Evolutionary conservation across 2,797 vertebrate species (phyloP), one percentile per base, ranked within the genome.

Genomic region (Neosilurus hyrtlii): DNA sequence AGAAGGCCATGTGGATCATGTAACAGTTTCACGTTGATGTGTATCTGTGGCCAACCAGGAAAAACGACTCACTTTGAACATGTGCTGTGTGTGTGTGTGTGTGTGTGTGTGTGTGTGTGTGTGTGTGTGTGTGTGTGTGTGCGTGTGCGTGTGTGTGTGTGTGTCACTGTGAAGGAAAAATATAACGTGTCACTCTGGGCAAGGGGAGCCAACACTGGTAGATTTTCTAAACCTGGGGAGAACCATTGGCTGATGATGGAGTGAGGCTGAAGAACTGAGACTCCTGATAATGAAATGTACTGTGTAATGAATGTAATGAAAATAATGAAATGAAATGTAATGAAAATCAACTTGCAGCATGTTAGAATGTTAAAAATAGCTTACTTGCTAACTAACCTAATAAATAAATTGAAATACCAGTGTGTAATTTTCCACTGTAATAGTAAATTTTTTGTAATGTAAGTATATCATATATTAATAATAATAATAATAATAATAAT

Each of bases 11-110:
- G 86, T 85, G 89, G 92, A 92, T 92, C 91, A 79, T 90, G 92
- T 93, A 91, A 92, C 91, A 88, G 84, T 87, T 90, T 92, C 79
- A 88, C 83, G 85, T 89, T 51, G 85, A 91, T 92, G 88, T 84
- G 79, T 89, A 89, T 91, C 87, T 88, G 88, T 63, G 80, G 83
- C 76, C 88, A 89, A 92, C 86, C 85, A 81, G 89, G 87, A 93
- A 92, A 93, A 92, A 93, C 91, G 37, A 78, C 90, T 91, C 87
- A 89, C 62, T 75, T 57, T 63, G 87, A 5, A 43, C 43, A 89
- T 43, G 78, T 65, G 78, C 80, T 80, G 84, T 67, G 68, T 74
- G 81, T 83, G 30, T 30, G 30, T 30, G 30, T 30, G 30, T 30
- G 30, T 30, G 30, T 2, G 30, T 30, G 30, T 30, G 30, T 30